phyloP scores from a whole-genome alignment of 1,140 invertebrate species.

The Drosophila pectinifera region DNA sequence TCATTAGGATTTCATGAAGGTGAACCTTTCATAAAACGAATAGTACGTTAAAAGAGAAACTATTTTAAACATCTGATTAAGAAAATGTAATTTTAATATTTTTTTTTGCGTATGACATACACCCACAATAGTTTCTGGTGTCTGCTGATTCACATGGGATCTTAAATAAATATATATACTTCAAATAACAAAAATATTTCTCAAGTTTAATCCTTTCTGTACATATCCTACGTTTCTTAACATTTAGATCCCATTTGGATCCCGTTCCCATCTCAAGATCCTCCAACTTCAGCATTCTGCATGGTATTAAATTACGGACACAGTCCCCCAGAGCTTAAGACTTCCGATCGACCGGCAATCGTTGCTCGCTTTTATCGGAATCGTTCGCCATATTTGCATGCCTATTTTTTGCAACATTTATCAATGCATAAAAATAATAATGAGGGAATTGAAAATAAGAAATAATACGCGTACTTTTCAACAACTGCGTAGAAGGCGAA shows the following conservation, averaged over 20 bases:
- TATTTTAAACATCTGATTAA: too few species aligned
- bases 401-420: slow-evolving; percentile 64
- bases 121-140: too few species aligned
- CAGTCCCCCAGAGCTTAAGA: background rate
- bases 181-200: background rate
- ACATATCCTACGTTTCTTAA: slow-evolving; percentile 1
- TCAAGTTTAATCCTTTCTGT: too few species aligned
- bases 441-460: slow-evolving; percentile 25
- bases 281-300: background rate
- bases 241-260: background rate
- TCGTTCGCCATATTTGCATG: slow-evolving; percentile 43
- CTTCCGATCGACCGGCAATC: background rate
- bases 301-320: background rate
- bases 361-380: slow-evolving; percentile 15
- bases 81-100: too few species aligned
- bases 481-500: slow-evolving; percentile 76
- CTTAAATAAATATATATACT: too few species aligned
- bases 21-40: too few species aligned
- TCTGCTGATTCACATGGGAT: too few species aligned
- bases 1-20: too few species aligned
- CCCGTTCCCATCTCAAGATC: background rate
- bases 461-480: slow-evolving; percentile 51
- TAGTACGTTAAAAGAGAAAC: too few species aligned
- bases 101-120: too few species aligned
- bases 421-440: slow-evolving; percentile 63